Percentiles rank a stretch among this genome's conserved stretches.
Conservation (phyloP, 2,888 invertebrate species). For the Heteromurus nitidus region DNA sequence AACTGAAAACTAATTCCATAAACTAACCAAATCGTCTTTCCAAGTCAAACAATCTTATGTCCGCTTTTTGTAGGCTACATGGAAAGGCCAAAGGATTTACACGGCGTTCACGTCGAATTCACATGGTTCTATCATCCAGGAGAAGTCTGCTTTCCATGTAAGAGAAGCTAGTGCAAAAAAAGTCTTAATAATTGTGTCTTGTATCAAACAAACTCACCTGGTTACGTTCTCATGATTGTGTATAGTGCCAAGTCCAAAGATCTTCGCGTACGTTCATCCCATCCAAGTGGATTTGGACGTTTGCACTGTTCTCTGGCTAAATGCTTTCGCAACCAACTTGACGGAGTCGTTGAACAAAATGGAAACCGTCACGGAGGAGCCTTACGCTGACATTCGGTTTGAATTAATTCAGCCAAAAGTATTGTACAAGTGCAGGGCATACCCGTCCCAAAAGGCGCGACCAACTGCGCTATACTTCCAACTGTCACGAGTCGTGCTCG, state of each 20-base stretch:
- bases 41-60: too few relatives aligned
- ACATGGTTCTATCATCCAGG: slow-evolving; percentile 97
- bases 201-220: slow-evolving; percentile 24
- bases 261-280: slow-evolving; percentile 94
- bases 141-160: slow-evolving; percentile 86
- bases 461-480: slow-evolving; percentile 91
- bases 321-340: slow-evolving; percentile 92
- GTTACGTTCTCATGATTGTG: slow-evolving; percentile 77
- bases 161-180: background rate
- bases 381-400: slow-evolving; percentile 86
- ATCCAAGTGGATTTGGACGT: slow-evolving; percentile 91
- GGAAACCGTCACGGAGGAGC: slow-evolving; percentile 71
- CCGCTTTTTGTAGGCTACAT: slow-evolving; percentile 68
- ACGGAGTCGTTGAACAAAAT: slow-evolving; percentile 82
- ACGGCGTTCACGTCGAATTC: slow-evolving; percentile 95
- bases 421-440: slow-evolving; percentile 73
- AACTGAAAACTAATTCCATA: too few relatives aligned
- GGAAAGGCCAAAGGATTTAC: slow-evolving; percentile 87
- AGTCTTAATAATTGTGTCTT: slow-evolving; percentile 75
- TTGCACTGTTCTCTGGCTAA: slow-evolving; percentile 93
- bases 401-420: slow-evolving; percentile 95
- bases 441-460: slow-evolving; percentile 88
- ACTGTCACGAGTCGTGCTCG: slow-evolving; percentile 80
- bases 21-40: too few relatives aligned
- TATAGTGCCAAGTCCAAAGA: slow-evolving; percentile 91